Base-by-base conservation (phyloP, 2,113 vertebrate genomes). In the Colaptes auratus region DNA sequence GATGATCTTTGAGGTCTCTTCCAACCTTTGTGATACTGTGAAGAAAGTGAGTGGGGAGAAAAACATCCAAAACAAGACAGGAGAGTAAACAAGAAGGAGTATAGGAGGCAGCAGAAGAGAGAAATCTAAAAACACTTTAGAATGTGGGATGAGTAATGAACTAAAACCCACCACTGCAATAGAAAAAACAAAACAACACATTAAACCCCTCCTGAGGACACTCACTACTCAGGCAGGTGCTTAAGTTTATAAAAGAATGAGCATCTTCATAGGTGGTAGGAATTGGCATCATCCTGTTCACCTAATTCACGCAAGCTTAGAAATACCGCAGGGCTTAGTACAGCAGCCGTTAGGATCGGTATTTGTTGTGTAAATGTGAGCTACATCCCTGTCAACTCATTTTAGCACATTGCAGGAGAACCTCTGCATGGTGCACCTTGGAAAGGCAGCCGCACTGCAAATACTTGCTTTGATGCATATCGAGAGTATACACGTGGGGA, bases 141-240 rank as follows among this genome's bases (percentile, higher is more conserved):
- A 81, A 67, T 21, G 13, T 74, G 44, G n/a, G 13, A 74, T 92
- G 60, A 94, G 17, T 86, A 48, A 69, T 31, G 33, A 83, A 82
- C 25, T 64, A 33, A 70, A 89, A 82, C 73, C 35, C 33, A 39
- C 4, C 6, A 52, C 21, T 80, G 56, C 31, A 64, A 28, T 28
- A 82, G 67, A 31, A 39, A 84, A 84, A 67, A 69, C 50, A 52
- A 52, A 24, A 21, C 50, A 52, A 52, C 23, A 12, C 20, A 63
- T 77, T 87, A 72, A 82, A 90, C 53, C 25, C 18, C 12, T 77
- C 59, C 36, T 53, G 48, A 91, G 65, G 50, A 63, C 21, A 60
- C 31, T n/a, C 5, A 3, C 14, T 77, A 20, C 58, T 78, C 12
- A 19, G 73, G 31, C 90, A 58, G 48, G 74, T 61, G 28, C 25